Evolutionary conservation across 2,888 invertebrate species (phyloP), one percentile per base, ranked within the genome.

Genomic region (Dasysyrphus albostriatus): DNA sequence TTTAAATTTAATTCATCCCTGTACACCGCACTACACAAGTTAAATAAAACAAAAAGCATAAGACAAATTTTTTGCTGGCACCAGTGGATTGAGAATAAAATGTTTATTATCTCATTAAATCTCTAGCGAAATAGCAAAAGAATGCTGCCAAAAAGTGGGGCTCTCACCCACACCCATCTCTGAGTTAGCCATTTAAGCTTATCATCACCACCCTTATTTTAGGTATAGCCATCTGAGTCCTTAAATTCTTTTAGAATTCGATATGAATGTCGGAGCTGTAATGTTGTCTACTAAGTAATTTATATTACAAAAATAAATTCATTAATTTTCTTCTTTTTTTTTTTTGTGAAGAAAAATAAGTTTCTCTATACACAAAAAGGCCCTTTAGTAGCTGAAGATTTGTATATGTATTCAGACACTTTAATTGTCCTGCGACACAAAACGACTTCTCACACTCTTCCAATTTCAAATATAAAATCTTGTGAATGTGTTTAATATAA

Each of bases 401-500:
- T 56, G 34, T 2, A 56, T 6, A 34, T 56, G 8, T 32, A 19
- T 47, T 32, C 47, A 42, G 47, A 49, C 42, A 49, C 34, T 47
- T 49, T 47, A 19, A 16, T 65, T 47, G 65, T 32, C 47, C 47
- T 49, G 47, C 47, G 32, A 47, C 47, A 42, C 24, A 59, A 42
- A 63, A 44, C 10, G 44, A 32, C 44, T 29, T 10, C 19, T 39
- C 12, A 14, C 42, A 5, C 37, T 0, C 37, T 3, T 0, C 10
- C 19, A 59, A 54, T 37, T 24, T 24, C 49, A 24, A 12, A 59
- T 6, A 29, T 4, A 44, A 47, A 47, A 34, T 65, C 47, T 16
- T 47, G 65, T 65, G 34, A 65, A 47, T 65, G 65, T 10, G 65
- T 10, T 34, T 14, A 34, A 19, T 47, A 47, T 49, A 19, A 47